Conservation (phyloP, 2,888 invertebrate species). For the Epinotia ramella region DNA sequence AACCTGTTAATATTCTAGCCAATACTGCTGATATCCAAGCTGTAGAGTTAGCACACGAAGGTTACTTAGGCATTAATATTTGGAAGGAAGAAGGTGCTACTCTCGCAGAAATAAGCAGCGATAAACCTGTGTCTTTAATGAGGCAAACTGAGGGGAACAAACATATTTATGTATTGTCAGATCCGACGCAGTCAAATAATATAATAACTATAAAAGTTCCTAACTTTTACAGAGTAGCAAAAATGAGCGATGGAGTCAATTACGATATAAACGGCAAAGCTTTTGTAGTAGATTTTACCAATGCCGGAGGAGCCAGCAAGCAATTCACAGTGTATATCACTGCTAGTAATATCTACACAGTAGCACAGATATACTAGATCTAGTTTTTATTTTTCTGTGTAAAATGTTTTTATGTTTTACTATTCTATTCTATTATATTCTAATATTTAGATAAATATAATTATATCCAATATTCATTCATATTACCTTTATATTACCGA, state of each 20-base stretch:
- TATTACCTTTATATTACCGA: no score
- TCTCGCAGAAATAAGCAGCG: background rate
- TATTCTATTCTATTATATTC: no score
- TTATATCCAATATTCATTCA: no score
- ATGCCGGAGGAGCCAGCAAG: background rate
- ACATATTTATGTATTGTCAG: background rate
- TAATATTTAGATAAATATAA: no score
- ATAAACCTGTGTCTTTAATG: background rate
- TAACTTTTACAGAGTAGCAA: background rate
- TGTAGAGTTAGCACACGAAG: background rate
- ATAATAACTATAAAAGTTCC: background rate
- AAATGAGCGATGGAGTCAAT: background rate
- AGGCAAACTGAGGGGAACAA: background rate
- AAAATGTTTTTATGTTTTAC: no score
- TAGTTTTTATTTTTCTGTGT: no score
- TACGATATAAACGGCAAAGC: background rate
- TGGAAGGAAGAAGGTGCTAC: background rate
- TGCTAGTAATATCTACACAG: background rate
- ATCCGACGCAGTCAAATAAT: slow-evolving; percentile 7
- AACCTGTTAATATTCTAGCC: slow-evolving; percentile 1
- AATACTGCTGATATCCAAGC: slow-evolving; percentile 12
- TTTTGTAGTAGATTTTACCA: slow-evolving; percentile 7
- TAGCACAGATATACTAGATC: no score
- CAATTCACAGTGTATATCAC: background rate
- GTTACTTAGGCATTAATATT: slow-evolving; percentile 6